Base-by-base conservation (phyloP, 2,888 invertebrate genomes). In the Endomychus coccineus region DNA sequence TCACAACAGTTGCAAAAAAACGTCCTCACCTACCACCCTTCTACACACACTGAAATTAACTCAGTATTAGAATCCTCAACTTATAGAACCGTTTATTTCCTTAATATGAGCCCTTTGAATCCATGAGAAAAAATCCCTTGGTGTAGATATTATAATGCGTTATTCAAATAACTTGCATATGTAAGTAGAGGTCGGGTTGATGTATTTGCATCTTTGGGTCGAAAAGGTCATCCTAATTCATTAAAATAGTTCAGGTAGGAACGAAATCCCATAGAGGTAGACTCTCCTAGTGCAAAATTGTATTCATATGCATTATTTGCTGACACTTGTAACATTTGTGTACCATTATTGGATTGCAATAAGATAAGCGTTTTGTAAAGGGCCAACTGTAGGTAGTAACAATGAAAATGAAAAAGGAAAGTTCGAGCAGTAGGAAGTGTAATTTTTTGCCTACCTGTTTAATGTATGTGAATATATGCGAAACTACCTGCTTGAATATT, bases 401-500 rank as follows among this genome's bases (percentile, higher is more conserved):
- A 46, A 54, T 47, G 36, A 49, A 50, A 53, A 48, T 39, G 42
- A 43, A 53, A 36, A 44, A 48, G 43, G 43, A 34, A 42, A 36
- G 44, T 47, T 42, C 36, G 44, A 49, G 51, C 49, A 49, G 52
- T 52, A 53, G 55, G 57, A 56, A 57, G 55, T 45, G 43, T 45
- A 44, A 45, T 57, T 63, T 64, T 64, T 63, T 64, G 53, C 57
- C 64, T 67, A 66, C 66, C 66, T 67, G 66, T 59, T 55, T 64
- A 66, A 64, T 64, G 53, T 65, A 66, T 65, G 66, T 64, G 62
- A 65, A 66, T 60, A 59, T 63, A 63, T 62, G 61, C 63, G 54
- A 52, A 60, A 57, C 61, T 66, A 66, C 66, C 66, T 67, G 67
- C 64, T 63, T 64, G 64, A 58, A 66, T 67, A 64, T 66, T 66